Percentiles rank a stretch among this genome's conserved stretches.
phyloP scores from a whole-genome alignment of 2,888 invertebrate species.

The Hydriomena furcata region DNA sequence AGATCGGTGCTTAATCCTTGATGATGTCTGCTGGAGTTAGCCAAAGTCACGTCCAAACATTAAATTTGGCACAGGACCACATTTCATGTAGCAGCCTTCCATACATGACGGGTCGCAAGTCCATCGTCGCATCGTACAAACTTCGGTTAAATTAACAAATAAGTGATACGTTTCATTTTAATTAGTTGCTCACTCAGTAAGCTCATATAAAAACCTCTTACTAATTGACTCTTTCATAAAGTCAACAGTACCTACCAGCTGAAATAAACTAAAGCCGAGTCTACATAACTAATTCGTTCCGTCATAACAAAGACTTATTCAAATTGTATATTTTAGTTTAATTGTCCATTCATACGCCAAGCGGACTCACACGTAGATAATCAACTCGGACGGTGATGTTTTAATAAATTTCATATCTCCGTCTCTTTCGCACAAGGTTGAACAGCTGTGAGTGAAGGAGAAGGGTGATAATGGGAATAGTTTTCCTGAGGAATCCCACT shows the following conservation, averaged over 20 bases:
- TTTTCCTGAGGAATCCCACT: slow-evolving; percentile 46
- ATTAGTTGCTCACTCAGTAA: not conserved
- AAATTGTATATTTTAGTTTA: slow-evolving; percentile 66
- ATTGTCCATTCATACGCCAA: slow-evolving; percentile 63
- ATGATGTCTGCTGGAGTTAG: too few relatives aligned
- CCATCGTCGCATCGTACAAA: too few relatives aligned
- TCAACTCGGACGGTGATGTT: slow-evolving; percentile 62
- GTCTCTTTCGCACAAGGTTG: slow-evolving; percentile 42
- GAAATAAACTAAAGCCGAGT: slow-evolving; percentile 41
- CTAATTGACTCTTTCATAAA: slow-evolving; percentile 14
- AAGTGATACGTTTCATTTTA: not conserved
- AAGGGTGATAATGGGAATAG: slow-evolving; percentile 38
- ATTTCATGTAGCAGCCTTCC: too few relatives aligned
- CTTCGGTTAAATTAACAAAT: too few relatives aligned
- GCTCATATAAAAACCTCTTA: not conserved
- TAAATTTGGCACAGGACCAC: too few relatives aligned
- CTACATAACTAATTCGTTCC: slow-evolving; percentile 41
- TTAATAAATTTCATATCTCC: slow-evolving; percentile 59
- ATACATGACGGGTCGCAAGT: too few relatives aligned
- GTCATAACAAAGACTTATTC: slow-evolving; percentile 55
- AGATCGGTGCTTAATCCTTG: too few relatives aligned
- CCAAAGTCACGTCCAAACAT: too few relatives aligned
- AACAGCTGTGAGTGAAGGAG: slow-evolving; percentile 30
- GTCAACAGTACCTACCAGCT: slow-evolving; percentile 11
- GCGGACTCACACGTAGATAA: slow-evolving; percentile 75